Evolutionary conservation across 2,113 vertebrate genomes (phyloP).

Genomic region (Sinocyclocheilus rhinocerous): DNA sequence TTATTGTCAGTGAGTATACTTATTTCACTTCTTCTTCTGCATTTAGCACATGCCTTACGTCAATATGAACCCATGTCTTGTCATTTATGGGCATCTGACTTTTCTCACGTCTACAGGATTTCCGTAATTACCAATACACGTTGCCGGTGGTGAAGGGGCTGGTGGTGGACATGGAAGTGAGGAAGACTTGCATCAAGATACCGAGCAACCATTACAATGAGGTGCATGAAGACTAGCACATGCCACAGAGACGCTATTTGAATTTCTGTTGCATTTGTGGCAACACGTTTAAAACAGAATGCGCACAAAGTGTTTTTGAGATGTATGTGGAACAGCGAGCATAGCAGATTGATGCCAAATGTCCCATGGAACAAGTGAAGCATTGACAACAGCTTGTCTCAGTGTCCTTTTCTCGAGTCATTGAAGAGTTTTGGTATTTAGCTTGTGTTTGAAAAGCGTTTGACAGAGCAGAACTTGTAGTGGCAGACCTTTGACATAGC

Average conservation of each 20-base stretch:
- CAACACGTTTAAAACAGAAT: neutral
- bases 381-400: slow-evolving; percentile 61
- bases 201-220: slow-evolving; percentile 98
- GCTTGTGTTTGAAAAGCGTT: neutral
- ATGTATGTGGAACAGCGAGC: neutral
- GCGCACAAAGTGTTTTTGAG: neutral
- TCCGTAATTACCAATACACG: slow-evolving; percentile 98
- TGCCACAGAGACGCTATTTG: neutral
- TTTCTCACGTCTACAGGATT: slow-evolving; percentile 80
- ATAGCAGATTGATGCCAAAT: slow-evolving; percentile 9
- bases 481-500: neutral
- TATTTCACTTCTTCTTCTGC: neutral
- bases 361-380: slow-evolving; percentile 39
- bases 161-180: slow-evolving; percentile 98
- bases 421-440: slow-evolving; percentile 48
- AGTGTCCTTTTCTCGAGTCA: slow-evolving; percentile 53
- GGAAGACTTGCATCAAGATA: slow-evolving; percentile 96
- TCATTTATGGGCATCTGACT: neutral
- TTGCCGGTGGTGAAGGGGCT: slow-evolving; percentile 92
- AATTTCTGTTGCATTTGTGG: neutral
- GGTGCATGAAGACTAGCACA: slow-evolving; percentile 71
- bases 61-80: neutral
- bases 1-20: slow-evolving; percentile 88
- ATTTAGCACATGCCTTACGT: neutral
- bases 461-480: neutral